Base-by-base conservation (phyloP, 2,797 vertebrate species). In the Gallinago nigripennis region DNA sequence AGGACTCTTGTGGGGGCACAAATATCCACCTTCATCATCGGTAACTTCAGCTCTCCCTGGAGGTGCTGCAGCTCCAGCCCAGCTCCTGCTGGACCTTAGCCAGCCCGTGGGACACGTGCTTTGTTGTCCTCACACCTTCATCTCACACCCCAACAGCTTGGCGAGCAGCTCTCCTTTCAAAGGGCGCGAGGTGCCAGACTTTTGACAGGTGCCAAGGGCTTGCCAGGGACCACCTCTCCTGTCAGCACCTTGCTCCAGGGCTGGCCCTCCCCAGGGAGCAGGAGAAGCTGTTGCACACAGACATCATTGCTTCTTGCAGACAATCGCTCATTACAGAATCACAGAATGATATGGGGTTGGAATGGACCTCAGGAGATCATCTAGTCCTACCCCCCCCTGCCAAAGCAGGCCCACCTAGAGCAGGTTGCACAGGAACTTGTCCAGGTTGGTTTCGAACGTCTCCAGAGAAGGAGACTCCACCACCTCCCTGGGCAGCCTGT, bases 231-330 rank as follows among this genome's bases (percentile, higher is more conserved):
- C 92, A 68, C 65, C 54, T 46, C 10, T 25, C 50, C 75, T 18
- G 17, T 6, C 21, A 31, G 66, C 86, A 53, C 56, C 70, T 77
- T 0, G 0, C 53, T 56, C 58, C 50, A 53, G 54, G 54, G 18
- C 27, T 1, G 37, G 63, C n/a, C 53, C 41, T 82, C 71, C 46
- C 61, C 63, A 30, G 56, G 53, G 51, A 72, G 54, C 2, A 0
- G n/a, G 68, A 39, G 30, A 45, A 54, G 43, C 46, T 8, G 63
- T 27, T 12, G 27, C 2, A 2, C 25, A 3, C 0, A 4, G 50
- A 25, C 3, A 0, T 20, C 9, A 3, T 1, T 11, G 33, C n/a
- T 60, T 51, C 81, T 53, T 4, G 5, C 64, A 53, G 60, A 53
- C 48, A 46, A 37, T 2, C 0, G 0, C 72, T 56, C 61, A 46